phyloP scores from a whole-genome alignment of 2,113 vertebrate species.

The Erythrocercus mccallii region DNA sequence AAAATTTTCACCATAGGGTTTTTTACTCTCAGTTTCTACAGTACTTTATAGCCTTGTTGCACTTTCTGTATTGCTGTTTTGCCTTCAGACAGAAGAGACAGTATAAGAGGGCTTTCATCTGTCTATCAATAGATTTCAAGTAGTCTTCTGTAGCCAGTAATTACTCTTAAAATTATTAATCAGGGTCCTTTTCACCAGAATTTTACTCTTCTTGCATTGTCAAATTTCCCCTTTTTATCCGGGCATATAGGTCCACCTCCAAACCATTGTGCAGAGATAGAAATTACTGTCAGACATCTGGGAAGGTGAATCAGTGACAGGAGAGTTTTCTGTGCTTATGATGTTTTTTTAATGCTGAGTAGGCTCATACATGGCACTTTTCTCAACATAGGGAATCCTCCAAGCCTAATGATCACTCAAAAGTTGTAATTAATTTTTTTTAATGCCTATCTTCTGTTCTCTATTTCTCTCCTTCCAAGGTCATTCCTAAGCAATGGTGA shows the following conservation, averaged over 20 bases:
- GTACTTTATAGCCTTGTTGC: not conserved
- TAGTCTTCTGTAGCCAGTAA: not conserved
- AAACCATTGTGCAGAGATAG: not conserved
- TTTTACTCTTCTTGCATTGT: not conserved
- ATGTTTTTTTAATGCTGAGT: not conserved
- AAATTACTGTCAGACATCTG: not conserved
- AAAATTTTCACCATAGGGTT: fast-evolving
- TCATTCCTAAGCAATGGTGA: not conserved
- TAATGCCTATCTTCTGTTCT: not conserved
- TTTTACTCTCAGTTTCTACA: not conserved
- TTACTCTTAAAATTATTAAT: not conserved
- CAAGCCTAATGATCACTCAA: not conserved
- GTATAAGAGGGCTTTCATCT: not conserved
- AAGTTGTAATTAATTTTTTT: not conserved
- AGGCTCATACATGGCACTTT: not conserved
- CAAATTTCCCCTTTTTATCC: not conserved
- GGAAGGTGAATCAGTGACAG: not conserved
- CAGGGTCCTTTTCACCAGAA: not conserved
- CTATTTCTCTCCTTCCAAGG: not conserved
- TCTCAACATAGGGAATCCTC: not conserved
- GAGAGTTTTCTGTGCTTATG: not conserved
- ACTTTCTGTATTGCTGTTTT: not conserved
- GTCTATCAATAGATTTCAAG: not conserved
- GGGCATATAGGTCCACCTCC: not conserved
- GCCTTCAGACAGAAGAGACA: not conserved